Conservation (phyloP, 2,888 invertebrate species). For the Chouioia cunea region DNA sequence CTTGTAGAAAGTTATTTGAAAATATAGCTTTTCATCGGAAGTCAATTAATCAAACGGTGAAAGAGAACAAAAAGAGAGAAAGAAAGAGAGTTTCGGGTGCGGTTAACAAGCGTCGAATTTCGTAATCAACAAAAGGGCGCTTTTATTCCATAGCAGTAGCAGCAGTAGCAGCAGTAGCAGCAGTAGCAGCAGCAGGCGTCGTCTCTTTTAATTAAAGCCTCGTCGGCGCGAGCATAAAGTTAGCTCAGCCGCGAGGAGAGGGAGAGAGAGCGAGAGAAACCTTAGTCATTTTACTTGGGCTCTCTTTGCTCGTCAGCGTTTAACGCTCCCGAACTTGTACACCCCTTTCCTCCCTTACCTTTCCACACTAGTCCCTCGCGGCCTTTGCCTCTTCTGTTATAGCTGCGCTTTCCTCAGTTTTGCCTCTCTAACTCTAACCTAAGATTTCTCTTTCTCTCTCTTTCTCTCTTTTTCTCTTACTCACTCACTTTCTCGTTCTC, state of each 20-base stretch:
- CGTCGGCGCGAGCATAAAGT: slow-evolving; percentile 14
- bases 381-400: slow-evolving; percentile 22
- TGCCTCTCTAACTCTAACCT: too few relatives aligned
- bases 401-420: too few relatives aligned
- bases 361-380: slow-evolving; percentile 40
- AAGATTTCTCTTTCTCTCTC: neutral
- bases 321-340: slow-evolving; percentile 47
- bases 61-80: too few relatives aligned
- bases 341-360: slow-evolving; percentile 46
- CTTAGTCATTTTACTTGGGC: slow-evolving; percentile 31
- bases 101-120: too few relatives aligned
- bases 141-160: too few relatives aligned
- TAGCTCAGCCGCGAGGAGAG: slow-evolving; percentile 1
- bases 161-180: too few relatives aligned
- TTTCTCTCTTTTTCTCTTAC: neutral
- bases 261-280: slow-evolving; percentile 16
- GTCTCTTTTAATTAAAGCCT: slow-evolving; percentile 31
- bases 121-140: too few relatives aligned
- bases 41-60: too few relatives aligned
- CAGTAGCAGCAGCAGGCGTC: neutral
- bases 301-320: slow-evolving; percentile 51
- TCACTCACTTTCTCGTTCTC: neutral
- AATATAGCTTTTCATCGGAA: too few relatives aligned
- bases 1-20: too few relatives aligned
- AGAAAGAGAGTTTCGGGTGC: too few relatives aligned